Conservation (phyloP, 2,113 vertebrate genomes). For the Himantopus leucocephalus region DNA sequence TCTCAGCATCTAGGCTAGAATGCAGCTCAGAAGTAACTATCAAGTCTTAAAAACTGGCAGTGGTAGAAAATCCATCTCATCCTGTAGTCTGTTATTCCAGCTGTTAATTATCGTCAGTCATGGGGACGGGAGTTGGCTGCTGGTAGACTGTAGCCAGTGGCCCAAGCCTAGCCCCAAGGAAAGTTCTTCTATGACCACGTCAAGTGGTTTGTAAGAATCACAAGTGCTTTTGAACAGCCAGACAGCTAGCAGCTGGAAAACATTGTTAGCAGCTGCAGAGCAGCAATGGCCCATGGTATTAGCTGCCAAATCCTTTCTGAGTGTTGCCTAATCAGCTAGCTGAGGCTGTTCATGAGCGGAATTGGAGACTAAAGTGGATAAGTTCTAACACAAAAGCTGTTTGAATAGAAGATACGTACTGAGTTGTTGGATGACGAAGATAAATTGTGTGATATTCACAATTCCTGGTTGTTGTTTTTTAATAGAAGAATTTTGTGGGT, state of each 20-base stretch:
- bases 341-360: neutral
- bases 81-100: neutral
- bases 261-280: conserved; percentile 24
- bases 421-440: neutral
- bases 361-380: neutral
- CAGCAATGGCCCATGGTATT: neutral
- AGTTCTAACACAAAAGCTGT: neutral
- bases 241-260: conserved; percentile 47
- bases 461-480: neutral
- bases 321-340: conserved; percentile 31
- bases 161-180: neutral
- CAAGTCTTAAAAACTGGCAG: neutral
- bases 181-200: neutral
- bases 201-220: neutral
- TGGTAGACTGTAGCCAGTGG: neutral
- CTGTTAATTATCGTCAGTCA: neutral
- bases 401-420: neutral
- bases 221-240: neutral
- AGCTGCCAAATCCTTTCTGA: conserved; percentile 42
- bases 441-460: neutral
- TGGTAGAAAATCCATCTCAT: neutral
- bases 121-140: neutral
- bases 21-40: neutral
- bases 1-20: neutral
- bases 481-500: neutral